These are phyloP conservation scores for Platypus cylindrus DNA, from an alignment of 2,888 invertebrate genomes.

Conservation along the genomic window DNA sequence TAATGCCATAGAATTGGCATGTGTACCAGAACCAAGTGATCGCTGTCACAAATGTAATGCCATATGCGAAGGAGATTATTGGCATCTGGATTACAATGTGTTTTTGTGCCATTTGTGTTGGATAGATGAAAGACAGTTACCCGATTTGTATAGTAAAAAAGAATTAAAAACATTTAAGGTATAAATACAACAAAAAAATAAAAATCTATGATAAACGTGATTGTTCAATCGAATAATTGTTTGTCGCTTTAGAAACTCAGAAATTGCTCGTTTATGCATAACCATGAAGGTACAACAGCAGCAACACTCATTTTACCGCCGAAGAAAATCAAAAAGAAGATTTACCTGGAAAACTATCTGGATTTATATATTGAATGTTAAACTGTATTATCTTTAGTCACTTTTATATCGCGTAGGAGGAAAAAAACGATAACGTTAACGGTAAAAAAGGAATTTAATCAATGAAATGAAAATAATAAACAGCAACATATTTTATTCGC, in stretches of 20 bases:
- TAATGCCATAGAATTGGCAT: constrained; percentile 35
- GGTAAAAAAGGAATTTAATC: too few relatives aligned
- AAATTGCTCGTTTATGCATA: constrained; percentile 32
- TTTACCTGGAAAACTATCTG: constrained; percentile 32
- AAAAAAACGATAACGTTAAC: too few relatives aligned
- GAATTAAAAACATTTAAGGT: constrained; percentile 27
- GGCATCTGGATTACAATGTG: constrained; percentile 31
- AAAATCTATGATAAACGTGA: background rate
- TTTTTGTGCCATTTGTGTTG: constrained; percentile 38
- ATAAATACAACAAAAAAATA: constrained; percentile 4
- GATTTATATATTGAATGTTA: constrained; percentile 19
- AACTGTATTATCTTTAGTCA: too few relatives aligned
- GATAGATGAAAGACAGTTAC: constrained; percentile 28
- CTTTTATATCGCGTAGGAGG: too few relatives aligned
- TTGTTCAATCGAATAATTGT: too few relatives aligned
- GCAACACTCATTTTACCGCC: constrained; percentile 24
- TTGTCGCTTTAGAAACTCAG: constrained; percentile 29
- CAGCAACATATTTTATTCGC: too few relatives aligned
- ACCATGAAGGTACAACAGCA: constrained; percentile 31
- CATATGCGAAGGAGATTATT: constrained; percentile 37
- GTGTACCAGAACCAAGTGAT: constrained; percentile 32
- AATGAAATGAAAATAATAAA: too few relatives aligned
- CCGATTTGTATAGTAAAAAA: constrained; percentile 24
- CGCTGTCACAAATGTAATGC: constrained; percentile 33
- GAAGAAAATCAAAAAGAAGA: constrained; percentile 25